Evolutionary conservation across 2,888 invertebrate species (phyloP).

Genomic region (Chaitophorus viminalis): DNA sequence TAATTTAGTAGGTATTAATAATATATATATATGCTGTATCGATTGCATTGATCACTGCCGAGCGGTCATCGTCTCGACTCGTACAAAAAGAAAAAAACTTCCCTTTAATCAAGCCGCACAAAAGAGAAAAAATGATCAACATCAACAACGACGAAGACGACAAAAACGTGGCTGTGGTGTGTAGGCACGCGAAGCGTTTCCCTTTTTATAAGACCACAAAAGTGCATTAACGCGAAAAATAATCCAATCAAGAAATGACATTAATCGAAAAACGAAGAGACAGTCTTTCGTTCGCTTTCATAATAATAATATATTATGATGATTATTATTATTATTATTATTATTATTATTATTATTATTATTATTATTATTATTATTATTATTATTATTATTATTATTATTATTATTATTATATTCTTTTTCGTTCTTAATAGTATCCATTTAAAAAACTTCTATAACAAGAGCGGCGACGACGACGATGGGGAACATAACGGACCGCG

Average conservation of each 20-base stretch:
- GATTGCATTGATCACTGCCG: constrained; percentile 28
- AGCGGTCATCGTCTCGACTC: not conserved
- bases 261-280: constrained; percentile 60
- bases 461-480: not conserved
- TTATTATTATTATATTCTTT: not conserved
- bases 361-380: not conserved
- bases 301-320: too few species aligned
- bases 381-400: too few species aligned
- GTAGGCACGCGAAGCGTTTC: constrained; percentile 27
- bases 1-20: not conserved
- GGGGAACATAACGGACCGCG: constrained; percentile 6
- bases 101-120: constrained; percentile 19
- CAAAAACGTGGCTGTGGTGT: constrained; percentile 2
- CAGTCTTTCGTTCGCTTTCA: constrained; percentile 19
- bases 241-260: constrained; percentile 56
- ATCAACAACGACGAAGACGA: not conserved
- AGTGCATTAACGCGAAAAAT: constrained; percentile 60
- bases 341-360: too few species aligned
- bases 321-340: too few species aligned
- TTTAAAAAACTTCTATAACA: constrained; percentile 51
- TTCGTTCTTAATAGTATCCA: constrained; percentile 49
- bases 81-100: not conserved
- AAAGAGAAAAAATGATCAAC: not conserved
- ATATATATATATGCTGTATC: not conserved
- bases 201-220: constrained; percentile 31